Evolutionary conservation across 1,140 invertebrate species (phyloP).

Genomic region (Bombus impatiens): DNA sequence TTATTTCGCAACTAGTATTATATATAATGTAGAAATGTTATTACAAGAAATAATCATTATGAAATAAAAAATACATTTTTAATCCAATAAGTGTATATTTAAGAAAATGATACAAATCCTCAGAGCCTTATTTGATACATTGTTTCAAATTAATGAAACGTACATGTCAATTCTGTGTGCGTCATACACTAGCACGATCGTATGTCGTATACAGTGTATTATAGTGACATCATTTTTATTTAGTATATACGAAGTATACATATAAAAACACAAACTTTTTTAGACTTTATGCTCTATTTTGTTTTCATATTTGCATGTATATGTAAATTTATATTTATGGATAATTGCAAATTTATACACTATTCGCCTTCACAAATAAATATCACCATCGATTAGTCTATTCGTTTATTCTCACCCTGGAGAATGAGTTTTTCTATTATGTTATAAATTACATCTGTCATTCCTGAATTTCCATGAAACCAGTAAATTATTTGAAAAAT

Average conservation of each 20-base stretch:
- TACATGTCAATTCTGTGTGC: constrained; percentile 20
- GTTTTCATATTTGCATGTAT: background rate
- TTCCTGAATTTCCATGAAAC: background rate
- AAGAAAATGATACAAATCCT: background rate
- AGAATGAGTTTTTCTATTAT: too few relatives aligned
- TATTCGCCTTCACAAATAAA: background rate
- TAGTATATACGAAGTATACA: constrained; percentile 11
- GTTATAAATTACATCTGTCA: background rate
- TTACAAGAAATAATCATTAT: background rate
- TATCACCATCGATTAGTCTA: background rate
- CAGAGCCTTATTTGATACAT: background rate
- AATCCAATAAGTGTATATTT: background rate
- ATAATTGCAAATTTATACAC: background rate
- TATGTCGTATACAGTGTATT: background rate
- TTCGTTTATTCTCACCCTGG: background rate
- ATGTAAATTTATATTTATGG: constrained; percentile 7
- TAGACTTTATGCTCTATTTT: constrained; percentile 16
- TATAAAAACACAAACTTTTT: constrained; percentile 15
- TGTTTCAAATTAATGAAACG: background rate
- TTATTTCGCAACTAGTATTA: background rate
- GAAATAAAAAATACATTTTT: background rate
- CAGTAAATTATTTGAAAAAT: background rate
- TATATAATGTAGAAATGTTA: background rate
- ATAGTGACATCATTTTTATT: constrained; percentile 60
- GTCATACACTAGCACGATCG: background rate